Conservation (phyloP, 2,888 invertebrate genomes). For the Macroteleia sp. region DNA sequence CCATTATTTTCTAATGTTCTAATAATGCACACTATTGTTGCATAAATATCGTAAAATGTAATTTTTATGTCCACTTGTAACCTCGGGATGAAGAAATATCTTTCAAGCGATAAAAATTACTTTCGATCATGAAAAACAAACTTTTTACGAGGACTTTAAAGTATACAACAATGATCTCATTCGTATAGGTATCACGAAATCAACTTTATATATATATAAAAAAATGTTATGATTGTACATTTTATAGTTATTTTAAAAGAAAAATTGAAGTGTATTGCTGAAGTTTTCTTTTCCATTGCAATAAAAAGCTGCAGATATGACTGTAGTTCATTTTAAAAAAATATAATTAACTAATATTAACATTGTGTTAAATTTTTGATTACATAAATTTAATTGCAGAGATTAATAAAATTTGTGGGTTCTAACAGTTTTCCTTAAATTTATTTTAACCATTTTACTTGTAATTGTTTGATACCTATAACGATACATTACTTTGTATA, state of each 20-base stretch:
- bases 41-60: slow-evolving; percentile 28
- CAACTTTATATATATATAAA: slow-evolving; percentile 46
- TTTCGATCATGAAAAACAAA: slow-evolving; percentile 46
- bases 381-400: too few relatives aligned
- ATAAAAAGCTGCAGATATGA: too few relatives aligned
- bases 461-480: too few relatives aligned
- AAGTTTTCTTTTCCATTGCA: too few relatives aligned
- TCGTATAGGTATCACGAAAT: slow-evolving; percentile 32
- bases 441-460: too few relatives aligned
- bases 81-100: slow-evolving; percentile 37
- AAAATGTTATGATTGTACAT: slow-evolving; percentile 29
- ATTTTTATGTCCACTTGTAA: slow-evolving; percentile 42
- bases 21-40: slow-evolving; percentile 25
- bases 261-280: slow-evolving; percentile 10
- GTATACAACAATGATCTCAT: slow-evolving; percentile 27
- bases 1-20: slow-evolving; percentile 15
- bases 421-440: too few relatives aligned
- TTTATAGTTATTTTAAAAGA: slow-evolving; percentile 28
- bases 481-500: slow-evolving; percentile 21
- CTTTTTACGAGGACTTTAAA: slow-evolving; percentile 45
- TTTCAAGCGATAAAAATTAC: slow-evolving; percentile 41
- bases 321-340: too few relatives aligned
- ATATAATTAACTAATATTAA: too few relatives aligned
- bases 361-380: too few relatives aligned
- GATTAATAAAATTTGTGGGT: too few relatives aligned